phyloP scores from a whole-genome alignment of 1,140 invertebrate species.

The Drosophila tsacasi region DNA sequence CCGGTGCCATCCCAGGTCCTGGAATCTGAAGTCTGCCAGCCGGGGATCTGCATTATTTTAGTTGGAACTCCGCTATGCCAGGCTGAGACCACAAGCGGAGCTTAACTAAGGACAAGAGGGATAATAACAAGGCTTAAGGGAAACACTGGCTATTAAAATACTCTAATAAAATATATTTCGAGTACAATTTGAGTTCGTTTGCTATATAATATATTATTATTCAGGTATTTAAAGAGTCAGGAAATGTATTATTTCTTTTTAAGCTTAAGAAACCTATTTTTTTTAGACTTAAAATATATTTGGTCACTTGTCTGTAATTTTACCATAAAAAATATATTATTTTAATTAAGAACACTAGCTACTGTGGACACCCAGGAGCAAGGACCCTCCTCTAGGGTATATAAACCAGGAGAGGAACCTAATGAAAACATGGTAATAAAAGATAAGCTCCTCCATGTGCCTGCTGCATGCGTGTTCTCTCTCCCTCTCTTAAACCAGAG shows the following conservation, averaged over 20 bases:
- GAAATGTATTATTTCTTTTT: background rate
- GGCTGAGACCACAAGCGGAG: constrained; percentile 21
- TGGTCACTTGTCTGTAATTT: background rate
- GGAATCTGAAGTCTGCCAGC: constrained; percentile 31
- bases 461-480: constrained; percentile 22
- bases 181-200: background rate
- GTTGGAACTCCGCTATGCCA: background rate
- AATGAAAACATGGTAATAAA: constrained; percentile 78
- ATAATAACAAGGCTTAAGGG: background rate
- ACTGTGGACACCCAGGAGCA: background rate
- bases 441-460: constrained; percentile 70
- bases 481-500: background rate
- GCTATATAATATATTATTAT: background rate
- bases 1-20: constrained; percentile 36
- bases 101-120: constrained; percentile 29
- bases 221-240: background rate
- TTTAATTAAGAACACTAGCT: constrained; percentile 1
- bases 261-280: background rate
- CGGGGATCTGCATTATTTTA: constrained; percentile 58
- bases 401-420: constrained; percentile 41
- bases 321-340: background rate
- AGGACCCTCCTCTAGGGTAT: constrained; percentile 15
- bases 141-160: background rate
- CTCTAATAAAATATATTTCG: background rate
- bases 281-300: background rate